Percentiles rank a stretch among this genome's conserved stretches.
These are phyloP conservation scores for Apamea sordens DNA, from an alignment of 2,888 invertebrate species.

Conservation along the genomic window DNA sequence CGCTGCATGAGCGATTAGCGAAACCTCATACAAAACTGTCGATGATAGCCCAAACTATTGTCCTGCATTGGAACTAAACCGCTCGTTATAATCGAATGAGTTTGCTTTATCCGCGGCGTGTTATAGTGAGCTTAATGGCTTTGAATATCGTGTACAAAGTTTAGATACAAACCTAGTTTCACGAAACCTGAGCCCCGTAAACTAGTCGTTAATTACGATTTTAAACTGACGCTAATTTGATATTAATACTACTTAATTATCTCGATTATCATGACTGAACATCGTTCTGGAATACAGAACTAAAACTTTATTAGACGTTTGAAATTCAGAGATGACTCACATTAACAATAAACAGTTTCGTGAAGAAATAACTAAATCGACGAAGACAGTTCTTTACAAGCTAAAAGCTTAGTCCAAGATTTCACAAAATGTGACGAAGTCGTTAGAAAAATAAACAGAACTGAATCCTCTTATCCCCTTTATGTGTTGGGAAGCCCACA, in stretches of 20 bases:
- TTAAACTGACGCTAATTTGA: not conserved
- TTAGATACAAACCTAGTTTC: conserved; percentile 9
- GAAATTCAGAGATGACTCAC: not conserved
- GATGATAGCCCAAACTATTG: conserved; percentile 63
- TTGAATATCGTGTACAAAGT: conserved; percentile 22
- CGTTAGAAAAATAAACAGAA: not conserved
- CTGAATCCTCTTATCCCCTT: not conserved
- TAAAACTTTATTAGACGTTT: not conserved
- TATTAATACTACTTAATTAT: not conserved
- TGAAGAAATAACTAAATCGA: not conserved
- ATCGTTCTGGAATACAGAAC: not conserved
- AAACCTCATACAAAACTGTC: conserved; percentile 72
- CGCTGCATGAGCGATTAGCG: conserved; percentile 83
- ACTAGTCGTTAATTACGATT: not conserved
- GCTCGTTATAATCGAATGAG: conserved; percentile 62
- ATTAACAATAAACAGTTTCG: not conserved
- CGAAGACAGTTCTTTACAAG: too few species aligned
- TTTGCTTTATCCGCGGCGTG: conserved; percentile 41
- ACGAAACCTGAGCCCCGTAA: conserved; percentile 5
- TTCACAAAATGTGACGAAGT: not conserved
- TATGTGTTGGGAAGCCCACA: not conserved
- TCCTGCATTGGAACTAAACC: conserved; percentile 59
- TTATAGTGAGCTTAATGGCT: conserved; percentile 34
- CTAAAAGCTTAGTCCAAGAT: not conserved
- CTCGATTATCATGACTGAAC: not conserved